These are phyloP conservation scores for Cricetomys ansorgei DNA, from an alignment of 2,113 vertebrate genomes.

Conservation along the genomic window DNA sequence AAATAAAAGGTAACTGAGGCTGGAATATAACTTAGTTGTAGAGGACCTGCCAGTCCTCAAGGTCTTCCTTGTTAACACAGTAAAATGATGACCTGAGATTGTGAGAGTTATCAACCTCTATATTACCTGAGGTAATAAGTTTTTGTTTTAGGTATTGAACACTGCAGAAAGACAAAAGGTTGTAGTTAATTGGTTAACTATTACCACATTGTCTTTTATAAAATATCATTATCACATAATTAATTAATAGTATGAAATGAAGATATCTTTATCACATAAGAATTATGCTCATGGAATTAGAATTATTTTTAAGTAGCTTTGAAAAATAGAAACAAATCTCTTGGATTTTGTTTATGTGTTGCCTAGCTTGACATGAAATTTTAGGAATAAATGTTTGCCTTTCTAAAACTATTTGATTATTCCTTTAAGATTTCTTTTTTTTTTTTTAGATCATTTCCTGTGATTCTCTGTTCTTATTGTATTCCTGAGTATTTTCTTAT, in stretches of 20 bases:
- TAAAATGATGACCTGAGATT: background rate
- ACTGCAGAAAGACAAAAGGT: background rate
- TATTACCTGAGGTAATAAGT: background rate
- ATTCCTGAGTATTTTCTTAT: conserved; percentile 68
- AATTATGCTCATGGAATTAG: conserved; percentile 74
- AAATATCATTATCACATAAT: conserved; percentile 36
- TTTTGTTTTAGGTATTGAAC: conserved; percentile 34
- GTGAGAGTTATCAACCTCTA: background rate
- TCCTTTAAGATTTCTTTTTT: conserved; percentile 50
- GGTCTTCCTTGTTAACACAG: background rate
- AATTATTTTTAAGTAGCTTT: conserved; percentile 78
- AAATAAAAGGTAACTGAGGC: background rate
- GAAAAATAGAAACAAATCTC: conserved; percentile 76
- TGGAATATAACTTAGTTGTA: background rate
- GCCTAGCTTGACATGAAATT: conserved; percentile 77
- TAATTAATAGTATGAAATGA: background rate
- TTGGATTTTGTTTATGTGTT: conserved; percentile 54
- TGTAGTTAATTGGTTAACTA: conserved; percentile 33
- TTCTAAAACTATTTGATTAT: conserved; percentile 41
- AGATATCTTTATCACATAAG: background rate
- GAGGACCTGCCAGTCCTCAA: background rate
- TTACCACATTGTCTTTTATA: conserved; percentile 36
- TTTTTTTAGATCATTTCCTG: conserved; percentile 64
- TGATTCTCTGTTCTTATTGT: conserved; percentile 75
- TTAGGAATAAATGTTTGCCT: conserved; percentile 78